phyloP scores from a whole-genome alignment of 2,888 invertebrate genomes.

The Pelosia muscerda region DNA sequence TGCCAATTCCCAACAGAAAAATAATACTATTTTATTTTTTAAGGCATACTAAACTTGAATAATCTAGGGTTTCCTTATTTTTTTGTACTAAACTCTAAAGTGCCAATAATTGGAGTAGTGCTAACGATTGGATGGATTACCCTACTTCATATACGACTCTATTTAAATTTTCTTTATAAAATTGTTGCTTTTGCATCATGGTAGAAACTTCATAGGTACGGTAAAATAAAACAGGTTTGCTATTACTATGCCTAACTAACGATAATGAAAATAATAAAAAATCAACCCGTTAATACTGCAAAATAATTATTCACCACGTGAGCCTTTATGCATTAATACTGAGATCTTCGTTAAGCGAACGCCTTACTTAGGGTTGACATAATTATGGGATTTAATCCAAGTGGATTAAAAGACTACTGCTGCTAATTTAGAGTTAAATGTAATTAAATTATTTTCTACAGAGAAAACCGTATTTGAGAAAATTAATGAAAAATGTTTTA shows the following conservation, averaged over 20 bases:
- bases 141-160: background rate
- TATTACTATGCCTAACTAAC: background rate
- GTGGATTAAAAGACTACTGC: constrained; percentile 4
- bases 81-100: too few species aligned
- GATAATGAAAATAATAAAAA: constrained; percentile 3
- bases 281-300: constrained; percentile 12
- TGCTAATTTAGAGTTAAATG: background rate
- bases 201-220: background rate
- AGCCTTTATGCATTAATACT: constrained; percentile 18
- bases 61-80: too few species aligned
- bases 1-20: too few species aligned
- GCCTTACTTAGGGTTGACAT: constrained; percentile 11
- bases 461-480: background rate
- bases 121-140: too few species aligned
- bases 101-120: too few species aligned
- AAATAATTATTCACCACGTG: constrained; percentile 14
- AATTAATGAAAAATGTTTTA: background rate
- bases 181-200: background rate
- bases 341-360: constrained; percentile 19
- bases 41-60: too few species aligned
- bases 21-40: too few species aligned
- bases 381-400: constrained; percentile 23
- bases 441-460: background rate
- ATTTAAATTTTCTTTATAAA: background rate
- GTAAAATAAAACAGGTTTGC: background rate